A percentile compares a stretch with the other conserved stretches of the same genome.
These are phyloP conservation scores for Andricus quercusramuli DNA, from an alignment of 2,888 invertebrate species.

Conservation along the genomic window DNA sequence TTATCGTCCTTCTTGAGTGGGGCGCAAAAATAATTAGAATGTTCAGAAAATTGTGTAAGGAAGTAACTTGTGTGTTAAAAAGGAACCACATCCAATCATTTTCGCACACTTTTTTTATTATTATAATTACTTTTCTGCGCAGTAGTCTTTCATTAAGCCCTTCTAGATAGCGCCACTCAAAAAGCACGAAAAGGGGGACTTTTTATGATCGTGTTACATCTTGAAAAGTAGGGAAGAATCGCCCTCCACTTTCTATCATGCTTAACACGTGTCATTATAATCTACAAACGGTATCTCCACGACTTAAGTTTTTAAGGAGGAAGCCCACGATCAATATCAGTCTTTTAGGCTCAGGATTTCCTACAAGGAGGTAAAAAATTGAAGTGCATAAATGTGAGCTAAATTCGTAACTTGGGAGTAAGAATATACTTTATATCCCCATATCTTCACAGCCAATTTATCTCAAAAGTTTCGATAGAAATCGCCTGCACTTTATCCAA, in stretches of 20 bases:
- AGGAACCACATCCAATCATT: too few species aligned
- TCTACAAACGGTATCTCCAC: not conserved
- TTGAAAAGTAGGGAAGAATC: not conserved
- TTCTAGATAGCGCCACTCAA: too few species aligned
- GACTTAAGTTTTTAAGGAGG: not conserved
- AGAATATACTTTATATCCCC: constrained; percentile 8
- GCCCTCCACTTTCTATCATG: not conserved
- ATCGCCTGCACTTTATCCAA: constrained; percentile 12
- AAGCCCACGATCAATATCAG: constrained; percentile 22
- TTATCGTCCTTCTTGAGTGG: too few species aligned
- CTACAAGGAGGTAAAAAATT: not conserved
- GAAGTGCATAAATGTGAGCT: constrained; percentile 24
- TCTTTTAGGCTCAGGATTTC: constrained; percentile 10
- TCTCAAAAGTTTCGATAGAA: constrained; percentile 32
- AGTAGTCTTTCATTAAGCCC: too few species aligned
- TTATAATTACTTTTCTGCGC: too few species aligned
- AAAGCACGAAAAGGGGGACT: too few species aligned
- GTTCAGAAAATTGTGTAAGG: too few species aligned
- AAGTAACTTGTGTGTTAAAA: too few species aligned
- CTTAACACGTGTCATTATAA: not conserved
- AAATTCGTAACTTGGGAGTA: not conserved
- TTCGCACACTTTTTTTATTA: too few species aligned
- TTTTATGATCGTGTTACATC: too few species aligned
- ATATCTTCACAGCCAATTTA: constrained; percentile 19
- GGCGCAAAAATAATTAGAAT: too few species aligned